phyloP scores from a whole-genome alignment of 2,797 vertebrate genomes.

The Vultur gryphus region DNA sequence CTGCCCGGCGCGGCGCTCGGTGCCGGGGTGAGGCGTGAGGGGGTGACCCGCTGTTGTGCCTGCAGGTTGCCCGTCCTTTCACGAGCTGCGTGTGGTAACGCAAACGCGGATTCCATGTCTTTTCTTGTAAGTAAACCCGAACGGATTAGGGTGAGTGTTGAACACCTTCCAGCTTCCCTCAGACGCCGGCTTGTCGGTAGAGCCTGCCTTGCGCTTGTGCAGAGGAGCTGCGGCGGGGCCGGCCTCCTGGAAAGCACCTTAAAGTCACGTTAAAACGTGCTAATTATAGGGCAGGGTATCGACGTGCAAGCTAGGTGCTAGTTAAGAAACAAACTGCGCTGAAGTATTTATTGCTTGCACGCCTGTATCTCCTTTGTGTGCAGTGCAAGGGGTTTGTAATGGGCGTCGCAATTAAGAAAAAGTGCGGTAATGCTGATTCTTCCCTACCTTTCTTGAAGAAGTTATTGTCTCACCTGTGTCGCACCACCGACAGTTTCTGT shows the following conservation, averaged over 20 bases:
- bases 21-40: not conserved
- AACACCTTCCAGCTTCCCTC: conserved; percentile 50
- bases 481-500: accelerated
- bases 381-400: accelerated
- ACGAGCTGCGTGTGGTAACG: not conserved
- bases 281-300: accelerated
- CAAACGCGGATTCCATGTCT: conserved; percentile 76
- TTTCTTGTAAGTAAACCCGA: conserved; percentile 84
- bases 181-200: not conserved
- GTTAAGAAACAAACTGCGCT: not conserved
- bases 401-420: not conserved
- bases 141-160: conserved; percentile 79
- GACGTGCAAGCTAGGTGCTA: not conserved
- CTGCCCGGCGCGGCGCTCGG: not conserved
- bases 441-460: not conserved
- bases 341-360: no score
- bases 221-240: not conserved
- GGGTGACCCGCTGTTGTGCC: not conserved
- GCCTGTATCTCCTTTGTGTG: accelerated
- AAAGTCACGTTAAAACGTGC: accelerated
- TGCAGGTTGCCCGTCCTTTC: not conserved
- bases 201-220: not conserved
- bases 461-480: not conserved
- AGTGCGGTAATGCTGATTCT: accelerated
- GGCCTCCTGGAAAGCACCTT: not conserved